Base-by-base conservation (phyloP, 1,140 invertebrate genomes). In the Drosophila nikananu region DNA sequence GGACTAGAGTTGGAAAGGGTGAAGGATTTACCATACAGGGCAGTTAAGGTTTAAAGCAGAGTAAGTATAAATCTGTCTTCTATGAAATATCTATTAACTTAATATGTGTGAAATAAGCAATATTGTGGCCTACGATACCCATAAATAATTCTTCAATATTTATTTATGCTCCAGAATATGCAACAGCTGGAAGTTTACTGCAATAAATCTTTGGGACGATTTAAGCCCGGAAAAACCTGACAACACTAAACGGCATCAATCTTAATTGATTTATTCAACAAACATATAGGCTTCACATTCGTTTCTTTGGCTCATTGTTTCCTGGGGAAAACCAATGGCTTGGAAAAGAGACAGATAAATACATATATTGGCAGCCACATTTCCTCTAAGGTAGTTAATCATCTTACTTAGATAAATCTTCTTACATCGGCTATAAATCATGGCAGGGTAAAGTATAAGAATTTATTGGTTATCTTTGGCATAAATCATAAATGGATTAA, bases 1-100 rank as follows among this genome's bases (percentile, higher is more conserved):
- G 82, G 98, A 99, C 97, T 97, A 92, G 0, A 72, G 64, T 5
- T 8, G 8, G 5, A 19, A 10, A 17, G 15, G 0, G 23, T 37
- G 7, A 0, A 2, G 3, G 6, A 3, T 12, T 19, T 62, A 1
- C 7, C 12, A 32, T 62, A 39, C 37, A 60, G 7, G 17, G 12
- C 52, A 32, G 23, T 42, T 21, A 2, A 35, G 10, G 1, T 32
- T 32, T 5, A 54, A 54, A 1, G n/a, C 12, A 32, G 0, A 32
- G 27, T 2, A 1, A 19, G 0, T 3, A 35, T 15, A 2, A 35
- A 4, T 54, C n/a, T 52, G 32, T 8, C 52, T 39, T 9, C 13
- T 10, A 39, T n/a, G 37, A 55, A 23, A 1, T 55, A 23, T 37
- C 9, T 23, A 1, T 37, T n/a, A 12, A 3, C 2, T 5, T 6